These are phyloP conservation scores for Corythucha ciliata DNA, from an alignment of 2,888 invertebrate species.

Conservation along the genomic window DNA sequence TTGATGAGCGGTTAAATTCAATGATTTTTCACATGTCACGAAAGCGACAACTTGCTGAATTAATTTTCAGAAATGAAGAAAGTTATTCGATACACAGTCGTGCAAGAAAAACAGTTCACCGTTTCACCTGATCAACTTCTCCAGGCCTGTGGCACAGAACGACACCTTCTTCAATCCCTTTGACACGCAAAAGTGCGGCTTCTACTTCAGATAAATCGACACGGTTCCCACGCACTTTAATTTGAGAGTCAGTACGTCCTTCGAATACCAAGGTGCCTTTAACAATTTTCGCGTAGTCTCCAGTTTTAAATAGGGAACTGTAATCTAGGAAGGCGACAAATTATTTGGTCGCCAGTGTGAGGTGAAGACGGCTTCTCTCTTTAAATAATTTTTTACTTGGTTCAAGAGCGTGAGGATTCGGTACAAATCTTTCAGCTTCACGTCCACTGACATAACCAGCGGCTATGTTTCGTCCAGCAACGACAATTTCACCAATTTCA, in stretches of 20 bases:
- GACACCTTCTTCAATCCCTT: conserved; percentile 61
- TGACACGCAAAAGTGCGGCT: conserved; percentile 52
- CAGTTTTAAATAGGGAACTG: conserved; percentile 67
- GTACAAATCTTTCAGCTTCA: conserved; percentile 62
- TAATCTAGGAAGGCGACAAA: too few relatives aligned
- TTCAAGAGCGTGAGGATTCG: conserved; percentile 61
- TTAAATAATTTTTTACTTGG: conserved; percentile 46
- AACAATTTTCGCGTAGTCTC: conserved; percentile 67
- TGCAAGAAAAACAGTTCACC: background rate
- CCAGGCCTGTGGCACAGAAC: conserved; percentile 72
- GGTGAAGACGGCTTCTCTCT: too few relatives aligned
- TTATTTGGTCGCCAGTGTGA: too few relatives aligned
- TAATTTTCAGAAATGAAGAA: too few relatives aligned
- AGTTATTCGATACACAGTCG: too few relatives aligned
- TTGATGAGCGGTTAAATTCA: conserved; percentile 46
- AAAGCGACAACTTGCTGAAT: conserved; percentile 60
- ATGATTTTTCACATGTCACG: conserved; percentile 43
- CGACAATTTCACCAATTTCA: conserved; percentile 71
- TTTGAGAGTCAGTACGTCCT: conserved; percentile 76
- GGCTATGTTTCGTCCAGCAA: conserved; percentile 70
- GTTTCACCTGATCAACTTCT: conserved; percentile 45
- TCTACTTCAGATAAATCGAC: conserved; percentile 80
- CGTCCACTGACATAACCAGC: conserved; percentile 68
- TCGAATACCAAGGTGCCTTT: conserved; percentile 62
- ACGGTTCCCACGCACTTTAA: conserved; percentile 76